Conservation (phyloP, 37 sponge, comb jelly and placozoan genomes). For the Halichondria panicea region DNA sequence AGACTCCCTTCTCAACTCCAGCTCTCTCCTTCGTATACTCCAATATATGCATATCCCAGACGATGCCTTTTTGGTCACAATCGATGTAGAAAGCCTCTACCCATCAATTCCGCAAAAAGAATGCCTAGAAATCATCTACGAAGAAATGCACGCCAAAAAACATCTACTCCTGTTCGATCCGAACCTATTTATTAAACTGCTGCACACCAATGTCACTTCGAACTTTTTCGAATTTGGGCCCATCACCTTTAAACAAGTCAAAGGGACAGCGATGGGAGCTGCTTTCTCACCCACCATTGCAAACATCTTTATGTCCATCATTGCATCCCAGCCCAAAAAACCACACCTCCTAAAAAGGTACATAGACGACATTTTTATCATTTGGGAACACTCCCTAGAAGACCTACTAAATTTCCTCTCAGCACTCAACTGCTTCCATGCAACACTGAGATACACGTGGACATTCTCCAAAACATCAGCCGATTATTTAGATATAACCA, state of each 20-base stretch:
- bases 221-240: conserved; percentile 28
- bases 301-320: conserved; percentile 27
- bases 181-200: conserved; percentile 19
- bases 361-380: conserved; percentile 56
- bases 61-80: conserved; percentile 14
- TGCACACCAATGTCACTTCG: conserved; percentile 19
- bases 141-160: conserved; percentile 4
- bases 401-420: background rate
- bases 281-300: conserved; percentile 41
- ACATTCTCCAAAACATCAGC: background rate
- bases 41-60: conserved; percentile 16
- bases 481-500: conserved; percentile 25
- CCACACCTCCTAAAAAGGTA: conserved; percentile 24
- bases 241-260: conserved; percentile 9
- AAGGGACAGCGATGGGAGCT: conserved; percentile 56
- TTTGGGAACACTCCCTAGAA: conserved; percentile 8
- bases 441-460: conserved; percentile 2
- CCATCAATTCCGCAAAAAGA: conserved; percentile 39
- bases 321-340: background rate
- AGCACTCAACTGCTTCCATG: conserved; percentile 15
- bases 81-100: conserved; percentile 37
- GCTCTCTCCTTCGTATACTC: background rate
- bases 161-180: conserved; percentile 22
- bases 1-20: conserved; percentile 31
- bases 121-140: conserved; percentile 15